Conservation (phyloP, 2,888 invertebrate species). For the Nomada ruficornis region DNA sequence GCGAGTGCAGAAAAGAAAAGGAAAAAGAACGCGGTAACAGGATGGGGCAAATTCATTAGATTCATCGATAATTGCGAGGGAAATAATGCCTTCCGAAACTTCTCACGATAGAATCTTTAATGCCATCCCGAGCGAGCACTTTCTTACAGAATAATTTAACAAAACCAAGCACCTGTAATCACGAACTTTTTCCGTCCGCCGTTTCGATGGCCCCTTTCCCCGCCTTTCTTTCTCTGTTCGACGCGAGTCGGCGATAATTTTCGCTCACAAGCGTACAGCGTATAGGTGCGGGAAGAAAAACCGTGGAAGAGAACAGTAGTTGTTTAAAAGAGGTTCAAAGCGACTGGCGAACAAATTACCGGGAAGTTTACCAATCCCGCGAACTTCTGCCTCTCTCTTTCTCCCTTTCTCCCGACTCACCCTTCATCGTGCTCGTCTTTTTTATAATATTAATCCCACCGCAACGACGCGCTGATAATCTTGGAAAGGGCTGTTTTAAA, state of each 20-base stretch:
- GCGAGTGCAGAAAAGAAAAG: not conserved
- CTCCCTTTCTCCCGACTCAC: constrained; percentile 45
- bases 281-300: constrained; percentile 30
- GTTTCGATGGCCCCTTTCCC: constrained; percentile 34
- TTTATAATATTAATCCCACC: constrained; percentile 72
- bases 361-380: constrained; percentile 81
- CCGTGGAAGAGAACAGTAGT: constrained; percentile 53
- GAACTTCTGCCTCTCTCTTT: constrained; percentile 59
- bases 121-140: constrained; percentile 53
- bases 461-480: constrained; percentile 78
- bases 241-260: constrained; percentile 56
- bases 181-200: constrained; percentile 66
- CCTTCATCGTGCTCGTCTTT: constrained; percentile 43
- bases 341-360: constrained; percentile 80
- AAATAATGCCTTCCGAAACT: constrained; percentile 37
- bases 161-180: constrained; percentile 75
- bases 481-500: constrained; percentile 84
- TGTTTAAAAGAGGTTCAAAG: constrained; percentile 80
- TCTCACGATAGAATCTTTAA: constrained; percentile 50
- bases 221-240: constrained; percentile 7
- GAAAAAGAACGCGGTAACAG: no score
- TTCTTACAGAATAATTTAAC: constrained; percentile 71
- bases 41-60: constrained; percentile 44
- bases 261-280: constrained; percentile 34
- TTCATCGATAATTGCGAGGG: constrained; percentile 50